A percentile compares a stretch with the other conserved stretches of the same genome.
Conservation (phyloP, 2,797 vertebrate genomes). For the Coilia nasus region DNA sequence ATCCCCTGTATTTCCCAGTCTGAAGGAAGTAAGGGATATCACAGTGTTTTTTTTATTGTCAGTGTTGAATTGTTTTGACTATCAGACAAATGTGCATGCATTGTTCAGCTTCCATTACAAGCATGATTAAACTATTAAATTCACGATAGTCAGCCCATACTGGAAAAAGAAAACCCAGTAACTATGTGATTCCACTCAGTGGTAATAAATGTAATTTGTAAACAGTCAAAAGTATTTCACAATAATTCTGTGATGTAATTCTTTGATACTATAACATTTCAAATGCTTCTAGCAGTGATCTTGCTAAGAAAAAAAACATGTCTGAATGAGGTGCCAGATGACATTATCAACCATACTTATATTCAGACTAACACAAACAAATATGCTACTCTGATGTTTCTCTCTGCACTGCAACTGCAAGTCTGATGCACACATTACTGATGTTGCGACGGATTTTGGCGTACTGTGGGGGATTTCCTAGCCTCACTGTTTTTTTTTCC, state of each 20-base stretch:
- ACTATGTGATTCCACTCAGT: neutral
- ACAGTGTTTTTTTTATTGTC: neutral
- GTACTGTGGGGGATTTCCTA: slow-evolving; percentile 81
- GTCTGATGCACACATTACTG: slow-evolving; percentile 63
- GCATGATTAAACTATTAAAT: neutral
- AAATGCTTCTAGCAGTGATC: neutral
- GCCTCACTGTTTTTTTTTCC: slow-evolving; percentile 64
- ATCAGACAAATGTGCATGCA: neutral
- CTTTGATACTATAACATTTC: neutral
- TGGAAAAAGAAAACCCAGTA: neutral
- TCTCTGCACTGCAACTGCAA: slow-evolving; percentile 39
- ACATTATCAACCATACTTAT: neutral
- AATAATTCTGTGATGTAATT: neutral
- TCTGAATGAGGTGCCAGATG: neutral
- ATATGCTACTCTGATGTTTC: slow-evolving; percentile 30
- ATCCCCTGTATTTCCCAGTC: slow-evolving; percentile 3
- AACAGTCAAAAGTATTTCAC: neutral
- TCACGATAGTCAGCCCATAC: neutral
- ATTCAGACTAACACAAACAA: neutral
- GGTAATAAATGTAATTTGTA: neutral
- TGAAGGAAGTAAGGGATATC: neutral
- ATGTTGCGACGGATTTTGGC: slow-evolving; percentile 72
- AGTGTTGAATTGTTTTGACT: neutral
- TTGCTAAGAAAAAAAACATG: neutral
- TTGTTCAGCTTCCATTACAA: neutral